Conservation (phyloP, 2,888 invertebrate species). For the Drosophila melanosoma region DNA sequence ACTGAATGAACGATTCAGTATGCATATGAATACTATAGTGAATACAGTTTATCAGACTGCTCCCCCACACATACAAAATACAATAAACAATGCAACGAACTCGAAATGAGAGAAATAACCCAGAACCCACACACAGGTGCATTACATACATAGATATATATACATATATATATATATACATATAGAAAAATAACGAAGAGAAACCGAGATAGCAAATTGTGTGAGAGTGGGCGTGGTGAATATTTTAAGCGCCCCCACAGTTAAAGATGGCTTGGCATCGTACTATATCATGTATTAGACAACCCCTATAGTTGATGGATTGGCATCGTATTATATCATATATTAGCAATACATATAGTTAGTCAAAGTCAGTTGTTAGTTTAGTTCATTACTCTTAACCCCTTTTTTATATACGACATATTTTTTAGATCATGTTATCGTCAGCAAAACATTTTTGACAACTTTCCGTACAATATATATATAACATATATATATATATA, state of each 20-base stretch:
- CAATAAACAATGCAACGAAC: conserved; percentile 71
- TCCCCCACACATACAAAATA: conserved; percentile 39
- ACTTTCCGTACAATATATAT: conserved; percentile 34
- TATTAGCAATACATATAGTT: conserved; percentile 27
- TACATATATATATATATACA: conserved; percentile 17
- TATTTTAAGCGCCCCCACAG: conserved; percentile 21
- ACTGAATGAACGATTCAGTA: conserved; percentile 33
- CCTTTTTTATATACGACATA: conserved; percentile 29
- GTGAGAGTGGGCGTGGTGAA: conserved; percentile 23
- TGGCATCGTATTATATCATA: conserved; percentile 4
- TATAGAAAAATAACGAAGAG: conserved; percentile 3
- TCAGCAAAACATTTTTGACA: conserved; percentile 64
- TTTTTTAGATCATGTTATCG: conserved; percentile 56
- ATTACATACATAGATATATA: conserved; percentile 39
- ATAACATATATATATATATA: not conserved
- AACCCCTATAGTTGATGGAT: not conserved
- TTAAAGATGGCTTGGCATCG: not conserved
- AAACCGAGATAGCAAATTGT: conserved; percentile 8
- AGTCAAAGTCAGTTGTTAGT: conserved; percentile 38
- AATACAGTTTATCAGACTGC: conserved; percentile 3
- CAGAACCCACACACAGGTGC: conserved; percentile 56
- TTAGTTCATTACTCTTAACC: conserved; percentile 35
- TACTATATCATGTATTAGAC: conserved; percentile 13
- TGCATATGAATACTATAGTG: conserved; percentile 18
- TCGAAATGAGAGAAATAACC: conserved; percentile 38